A percentile compares a stretch with the other conserved stretches of the same genome.
phyloP scores from a whole-genome alignment of 2,113 vertebrate species.

The Campylorhamphus procurvoides region DNA sequence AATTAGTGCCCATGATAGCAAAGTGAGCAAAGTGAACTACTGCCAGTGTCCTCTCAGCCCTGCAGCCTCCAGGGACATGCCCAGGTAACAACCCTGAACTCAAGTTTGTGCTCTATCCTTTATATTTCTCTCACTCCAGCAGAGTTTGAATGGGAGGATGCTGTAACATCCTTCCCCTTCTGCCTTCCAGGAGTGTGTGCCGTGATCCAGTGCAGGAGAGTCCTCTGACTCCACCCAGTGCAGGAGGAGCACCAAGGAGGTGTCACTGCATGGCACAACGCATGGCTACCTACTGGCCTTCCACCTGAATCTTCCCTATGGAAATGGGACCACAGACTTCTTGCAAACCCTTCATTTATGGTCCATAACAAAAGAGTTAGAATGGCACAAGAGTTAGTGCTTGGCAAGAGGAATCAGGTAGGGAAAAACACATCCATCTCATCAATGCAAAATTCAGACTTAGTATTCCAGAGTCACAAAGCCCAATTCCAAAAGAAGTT shows the following conservation, averaged over 20 bases:
- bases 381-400: background rate
- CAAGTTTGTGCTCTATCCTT: background rate
- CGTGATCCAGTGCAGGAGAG: background rate
- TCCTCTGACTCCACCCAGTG: background rate
- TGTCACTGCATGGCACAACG: background rate
- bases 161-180: background rate
- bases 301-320: background rate
- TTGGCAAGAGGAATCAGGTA: background rate
- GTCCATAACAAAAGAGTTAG: background rate
- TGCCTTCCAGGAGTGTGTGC: rapidly evolving
- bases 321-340: background rate
- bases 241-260: background rate
- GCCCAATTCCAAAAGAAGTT: background rate
- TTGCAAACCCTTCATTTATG: background rate
- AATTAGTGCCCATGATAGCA: rapidly evolving
- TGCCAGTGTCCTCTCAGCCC: rapidly evolving
- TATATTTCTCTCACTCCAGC: background rate
- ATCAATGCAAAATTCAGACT: background rate
- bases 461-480: background rate
- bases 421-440: background rate
- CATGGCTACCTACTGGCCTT: background rate
- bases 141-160: background rate
- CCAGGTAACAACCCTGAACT: background rate
- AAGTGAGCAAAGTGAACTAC: background rate
- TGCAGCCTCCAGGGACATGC: rapidly evolving